phyloP scores from a whole-genome alignment of 2,888 invertebrate genomes.

The Dascillus cervinus region DNA sequence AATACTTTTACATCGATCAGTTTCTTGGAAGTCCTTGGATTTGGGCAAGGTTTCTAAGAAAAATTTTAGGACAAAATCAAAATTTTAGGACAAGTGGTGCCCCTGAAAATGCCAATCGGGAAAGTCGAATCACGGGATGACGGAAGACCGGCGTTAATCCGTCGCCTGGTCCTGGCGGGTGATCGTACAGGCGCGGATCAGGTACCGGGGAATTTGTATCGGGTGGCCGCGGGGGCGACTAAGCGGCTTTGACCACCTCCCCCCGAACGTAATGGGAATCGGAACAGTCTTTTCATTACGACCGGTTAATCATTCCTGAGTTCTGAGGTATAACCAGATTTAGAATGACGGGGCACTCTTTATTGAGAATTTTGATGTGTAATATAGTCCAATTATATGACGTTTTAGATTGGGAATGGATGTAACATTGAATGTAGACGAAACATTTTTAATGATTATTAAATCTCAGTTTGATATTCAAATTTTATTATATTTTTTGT shows the following conservation, averaged over 20 bases:
- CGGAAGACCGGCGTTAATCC: constrained; percentile 13
- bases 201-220: constrained; percentile 17
- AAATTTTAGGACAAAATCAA: too few species aligned
- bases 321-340: constrained; percentile 21
- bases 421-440: too few species aligned
- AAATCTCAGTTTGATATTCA: too few species aligned
- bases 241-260: constrained; percentile 13
- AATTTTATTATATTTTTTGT: too few species aligned
- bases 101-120: constrained; percentile 1
- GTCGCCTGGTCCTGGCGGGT: constrained; percentile 10
- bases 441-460: too few species aligned
- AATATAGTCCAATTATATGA: constrained; percentile 26
- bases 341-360: constrained; percentile 24
- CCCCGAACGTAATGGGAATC: constrained; percentile 18
- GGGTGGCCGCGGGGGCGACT: constrained; percentile 14
- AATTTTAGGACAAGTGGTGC: too few species aligned
- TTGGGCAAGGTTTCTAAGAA: too few species aligned
- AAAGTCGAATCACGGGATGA: constrained; percentile 4
- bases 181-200: constrained; percentile 14
- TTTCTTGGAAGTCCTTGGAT: too few species aligned
- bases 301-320: constrained; percentile 22
- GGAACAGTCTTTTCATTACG: constrained; percentile 25
- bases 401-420: constrained; percentile 19
- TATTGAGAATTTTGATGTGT: constrained; percentile 26
- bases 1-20: too few species aligned